These are phyloP conservation scores for Spilosoma lubricipeda DNA, from an alignment of 2,888 invertebrate species.

Conservation along the genomic window DNA sequence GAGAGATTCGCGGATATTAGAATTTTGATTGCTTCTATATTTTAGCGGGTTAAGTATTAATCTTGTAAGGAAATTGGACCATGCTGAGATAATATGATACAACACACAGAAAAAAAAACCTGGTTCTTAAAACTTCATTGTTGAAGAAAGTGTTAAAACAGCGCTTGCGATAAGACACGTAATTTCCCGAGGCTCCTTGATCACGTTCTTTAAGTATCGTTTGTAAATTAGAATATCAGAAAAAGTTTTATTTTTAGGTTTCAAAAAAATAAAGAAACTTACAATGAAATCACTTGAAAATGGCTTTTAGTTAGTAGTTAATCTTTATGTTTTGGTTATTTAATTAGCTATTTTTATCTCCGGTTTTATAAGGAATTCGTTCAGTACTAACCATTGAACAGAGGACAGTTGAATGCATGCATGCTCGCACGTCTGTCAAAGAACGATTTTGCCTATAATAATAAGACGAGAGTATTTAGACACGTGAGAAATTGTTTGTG, in stretches of 20 bases:
- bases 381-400: too few relatives aligned
- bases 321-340: not conserved
- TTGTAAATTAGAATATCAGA: not conserved
- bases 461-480: too few relatives aligned
- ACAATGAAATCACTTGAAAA: not conserved
- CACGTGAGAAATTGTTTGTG: too few relatives aligned
- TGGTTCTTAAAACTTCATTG: slow-evolving; percentile 17
- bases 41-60: slow-evolving; percentile 46
- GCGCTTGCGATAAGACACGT: not conserved
- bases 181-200: not conserved
- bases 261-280: not conserved
- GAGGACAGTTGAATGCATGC: too few relatives aligned
- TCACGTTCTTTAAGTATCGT: not conserved
- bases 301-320: not conserved
- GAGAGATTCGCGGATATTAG: slow-evolving; percentile 58
- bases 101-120: slow-evolving; percentile 1
- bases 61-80: slow-evolving; percentile 43
- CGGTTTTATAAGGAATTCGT: too few relatives aligned
- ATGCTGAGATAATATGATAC: slow-evolving; percentile 22
- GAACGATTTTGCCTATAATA: too few relatives aligned
- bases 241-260: not conserved
- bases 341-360: not conserved
- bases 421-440: too few relatives aligned
- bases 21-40: slow-evolving; percentile 59
- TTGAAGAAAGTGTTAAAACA: slow-evolving; percentile 3